A percentile compares a stretch with the other conserved stretches of the same genome.
phyloP scores from a whole-genome alignment of 2,888 invertebrate species.

The Miltochrista miniata region DNA sequence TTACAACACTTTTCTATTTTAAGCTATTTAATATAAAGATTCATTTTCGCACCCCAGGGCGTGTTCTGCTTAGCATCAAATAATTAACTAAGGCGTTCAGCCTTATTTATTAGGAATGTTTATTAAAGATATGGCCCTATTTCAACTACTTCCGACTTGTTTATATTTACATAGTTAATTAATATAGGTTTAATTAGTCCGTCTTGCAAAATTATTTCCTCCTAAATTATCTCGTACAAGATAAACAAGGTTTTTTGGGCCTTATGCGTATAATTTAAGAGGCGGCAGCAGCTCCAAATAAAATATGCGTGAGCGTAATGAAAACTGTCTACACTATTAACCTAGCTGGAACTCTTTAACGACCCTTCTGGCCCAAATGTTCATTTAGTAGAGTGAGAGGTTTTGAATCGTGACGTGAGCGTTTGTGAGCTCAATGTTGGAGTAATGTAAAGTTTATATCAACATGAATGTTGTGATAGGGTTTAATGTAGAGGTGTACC shows the following conservation, averaged over 20 bases:
- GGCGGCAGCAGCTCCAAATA: conserved; percentile 41
- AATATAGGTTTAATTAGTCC: conserved; percentile 64
- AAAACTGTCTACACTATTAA: conserved; percentile 57
- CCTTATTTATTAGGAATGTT: conserved; percentile 23
- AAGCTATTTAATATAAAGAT: background rate
- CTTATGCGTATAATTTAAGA: conserved; percentile 50
- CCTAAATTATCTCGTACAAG: conserved; percentile 58
- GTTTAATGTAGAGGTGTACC: conserved; percentile 31
- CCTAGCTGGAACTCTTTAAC: conserved; percentile 36
- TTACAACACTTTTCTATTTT: background rate
- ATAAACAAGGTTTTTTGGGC: conserved; percentile 31
- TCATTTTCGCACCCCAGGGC: background rate
- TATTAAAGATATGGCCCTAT: conserved; percentile 37
- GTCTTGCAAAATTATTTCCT: conserved; percentile 59
- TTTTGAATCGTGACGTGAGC: conserved; percentile 38
- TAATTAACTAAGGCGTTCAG: conserved; percentile 10
- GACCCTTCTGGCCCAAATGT: conserved; percentile 37
- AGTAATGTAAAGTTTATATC: conserved; percentile 36
- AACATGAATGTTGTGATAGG: conserved; percentile 40
- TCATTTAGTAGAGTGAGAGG: conserved; percentile 27
- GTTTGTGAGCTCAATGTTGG: conserved; percentile 27
- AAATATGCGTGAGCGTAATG: conserved; percentile 61
- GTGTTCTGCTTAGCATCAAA: background rate
- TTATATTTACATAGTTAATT: conserved; percentile 64
- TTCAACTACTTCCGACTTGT: conserved; percentile 50